Evolutionary conservation across 2,888 invertebrate genomes (phyloP), one percentile per base, ranked within the genome.

Genomic region (Polia nebulosa): DNA sequence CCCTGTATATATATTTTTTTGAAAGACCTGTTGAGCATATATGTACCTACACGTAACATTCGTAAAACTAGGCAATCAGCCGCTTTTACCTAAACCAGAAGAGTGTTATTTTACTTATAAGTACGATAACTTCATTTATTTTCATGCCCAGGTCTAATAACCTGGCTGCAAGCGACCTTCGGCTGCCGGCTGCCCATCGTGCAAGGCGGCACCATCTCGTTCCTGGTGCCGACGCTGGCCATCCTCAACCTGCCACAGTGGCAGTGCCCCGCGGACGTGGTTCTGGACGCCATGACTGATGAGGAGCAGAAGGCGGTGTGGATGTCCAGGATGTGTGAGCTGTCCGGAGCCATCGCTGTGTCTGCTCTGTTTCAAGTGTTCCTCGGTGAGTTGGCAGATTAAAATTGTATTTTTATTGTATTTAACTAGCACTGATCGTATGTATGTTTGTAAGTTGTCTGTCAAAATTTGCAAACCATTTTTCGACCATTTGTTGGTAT

Each of bases 271-370:
- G 85, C 92, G 0, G 82, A 89, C 0, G 96, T 93, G 0, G 89
- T 92, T 20, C 86, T 97, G 27, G 89, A 91, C 0, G 92, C 95
- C 47, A 96, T 97, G 96, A 90, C 95, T 0, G 89, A 87, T 0
- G 96, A 93, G 3, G 96, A 96, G 70, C 95, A 96, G 22, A 95
- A 96, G 1, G 96, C 96, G 68, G 92, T 97, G 15, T 98, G 98
- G 98, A 97, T 97, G 88, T 91, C 95, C 32, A 94, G 98, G 74
- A 98, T 98, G 97, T 96, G 98, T 68, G 98, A 98, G 87, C 93
- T 98, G 27, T 98, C 98, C 0, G 98, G 98, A 0, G 98, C 98
- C 2, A 98, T 98, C 20, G 97, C 98, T 3, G 96, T 98, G 0
- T 97, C 98, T 0, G 97, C 98, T 0, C 81, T 98, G 51, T 97